phyloP scores from a whole-genome alignment of 2,888 invertebrate genomes.

The Patella caerulea region DNA sequence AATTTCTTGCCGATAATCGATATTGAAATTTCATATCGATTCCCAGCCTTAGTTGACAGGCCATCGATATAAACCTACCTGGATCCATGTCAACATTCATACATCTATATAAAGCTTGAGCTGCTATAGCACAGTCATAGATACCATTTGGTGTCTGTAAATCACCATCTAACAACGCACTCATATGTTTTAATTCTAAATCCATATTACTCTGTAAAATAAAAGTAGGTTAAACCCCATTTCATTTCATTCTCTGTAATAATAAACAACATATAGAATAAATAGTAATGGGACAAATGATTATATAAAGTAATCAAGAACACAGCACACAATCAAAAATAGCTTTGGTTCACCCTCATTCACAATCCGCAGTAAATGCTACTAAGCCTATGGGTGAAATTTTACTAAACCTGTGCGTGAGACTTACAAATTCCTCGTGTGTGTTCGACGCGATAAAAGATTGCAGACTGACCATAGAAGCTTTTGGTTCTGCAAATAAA shows the following conservation, averaged over 20 bases:
- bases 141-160: constrained; percentile 76
- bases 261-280: background rate
- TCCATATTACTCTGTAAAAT: constrained; percentile 74
- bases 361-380: too few relatives aligned
- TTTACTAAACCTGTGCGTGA: too few relatives aligned
- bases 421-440: too few relatives aligned
- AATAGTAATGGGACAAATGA: background rate
- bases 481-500: too few relatives aligned
- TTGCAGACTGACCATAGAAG: too few relatives aligned
- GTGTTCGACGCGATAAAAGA: too few relatives aligned
- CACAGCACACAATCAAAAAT: background rate
- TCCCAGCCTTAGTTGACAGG: too few relatives aligned
- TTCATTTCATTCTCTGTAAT: background rate
- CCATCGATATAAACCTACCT: constrained; percentile 43
- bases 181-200: constrained; percentile 79
- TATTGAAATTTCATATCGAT: too few relatives aligned
- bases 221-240: background rate
- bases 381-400: too few relatives aligned
- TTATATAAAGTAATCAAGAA: background rate
- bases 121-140: constrained; percentile 77
- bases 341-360: too few relatives aligned
- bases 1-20: too few relatives aligned
- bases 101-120: constrained; percentile 82
- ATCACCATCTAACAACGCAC: constrained; percentile 82
- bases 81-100: constrained; percentile 75